phyloP scores from a whole-genome alignment of 2,888 invertebrate species.

The Miltochrista miniata region DNA sequence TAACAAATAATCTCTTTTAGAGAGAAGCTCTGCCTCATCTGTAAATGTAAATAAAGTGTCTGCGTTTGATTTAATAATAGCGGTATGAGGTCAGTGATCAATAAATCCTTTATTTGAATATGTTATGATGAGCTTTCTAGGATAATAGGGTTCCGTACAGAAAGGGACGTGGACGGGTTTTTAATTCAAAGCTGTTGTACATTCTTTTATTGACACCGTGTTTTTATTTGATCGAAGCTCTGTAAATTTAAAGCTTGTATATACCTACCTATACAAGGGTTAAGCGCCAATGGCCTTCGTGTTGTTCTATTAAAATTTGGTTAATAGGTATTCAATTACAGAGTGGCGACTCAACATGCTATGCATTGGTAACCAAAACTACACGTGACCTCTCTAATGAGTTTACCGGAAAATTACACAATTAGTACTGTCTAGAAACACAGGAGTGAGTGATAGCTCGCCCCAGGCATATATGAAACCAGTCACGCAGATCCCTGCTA shows the following conservation, averaged over 20 bases:
- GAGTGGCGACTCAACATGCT: not conserved
- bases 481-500: slow-evolving; percentile 36
- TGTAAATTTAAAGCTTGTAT: slow-evolving; percentile 14
- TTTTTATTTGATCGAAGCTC: no score
- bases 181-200: no score
- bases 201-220: no score
- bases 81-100: slow-evolving; percentile 38
- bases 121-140: slow-evolving; percentile 21
- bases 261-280: no score
- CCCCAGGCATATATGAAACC: slow-evolving; percentile 67
- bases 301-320: no score
- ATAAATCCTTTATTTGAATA: slow-evolving; percentile 56
- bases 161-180: not conserved
- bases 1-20: slow-evolving; percentile 68
- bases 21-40: slow-evolving; percentile 47
- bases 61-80: slow-evolving; percentile 71
- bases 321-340: not conserved
- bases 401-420: slow-evolving; percentile 73
- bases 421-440: slow-evolving; percentile 68
- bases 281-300: no score
- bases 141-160: slow-evolving; percentile 12
- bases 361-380: not conserved
- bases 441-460: slow-evolving; percentile 59
- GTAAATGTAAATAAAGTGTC: slow-evolving; percentile 75
- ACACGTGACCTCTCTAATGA: slow-evolving; percentile 53